A percentile compares a stretch with the other conserved stretches of the same genome.
These are phyloP conservation scores for Etheostoma spectabile DNA, from an alignment of 2,113 vertebrate genomes.

Conservation along the genomic window DNA sequence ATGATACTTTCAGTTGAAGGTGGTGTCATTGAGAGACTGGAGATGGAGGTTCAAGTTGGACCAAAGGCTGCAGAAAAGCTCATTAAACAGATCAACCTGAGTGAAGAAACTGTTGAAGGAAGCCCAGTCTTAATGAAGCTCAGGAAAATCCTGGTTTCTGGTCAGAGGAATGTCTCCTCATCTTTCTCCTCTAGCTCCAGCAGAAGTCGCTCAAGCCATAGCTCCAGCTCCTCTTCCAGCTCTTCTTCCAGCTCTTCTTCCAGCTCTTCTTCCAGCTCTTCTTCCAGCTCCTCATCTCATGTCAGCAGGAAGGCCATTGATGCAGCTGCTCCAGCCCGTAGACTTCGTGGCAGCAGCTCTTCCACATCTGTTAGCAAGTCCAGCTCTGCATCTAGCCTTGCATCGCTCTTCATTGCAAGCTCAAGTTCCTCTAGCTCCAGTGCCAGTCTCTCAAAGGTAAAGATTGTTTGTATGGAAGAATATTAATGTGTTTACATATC, in stretches of 20 bases:
- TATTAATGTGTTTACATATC: not conserved
- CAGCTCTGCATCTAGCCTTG: slow-evolving; percentile 65
- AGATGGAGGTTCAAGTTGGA: slow-evolving; percentile 85
- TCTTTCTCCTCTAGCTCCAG: slow-evolving; percentile 61
- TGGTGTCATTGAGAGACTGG: slow-evolving; percentile 82
- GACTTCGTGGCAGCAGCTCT: slow-evolving; percentile 7
- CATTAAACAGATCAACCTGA: slow-evolving; percentile 70
- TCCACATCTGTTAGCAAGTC: slow-evolving; percentile 44
- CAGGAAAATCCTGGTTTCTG: slow-evolving; percentile 80
- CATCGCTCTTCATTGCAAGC: slow-evolving; percentile 63
- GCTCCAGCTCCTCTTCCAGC: slow-evolving; percentile 47
- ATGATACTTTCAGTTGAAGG: slow-evolving; percentile 71
- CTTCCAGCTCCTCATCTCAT: slow-evolving; percentile 52
- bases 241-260: slow-evolving; percentile 64
- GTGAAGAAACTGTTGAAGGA: slow-evolving; percentile 60
- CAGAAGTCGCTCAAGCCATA: slow-evolving; percentile 39
- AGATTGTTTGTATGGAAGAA: not conserved
- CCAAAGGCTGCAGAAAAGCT: slow-evolving; percentile 83
- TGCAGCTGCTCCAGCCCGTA: not conserved
- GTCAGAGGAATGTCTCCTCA: slow-evolving; percentile 29
- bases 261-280: slow-evolving; percentile 59
- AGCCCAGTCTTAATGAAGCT: slow-evolving; percentile 79
- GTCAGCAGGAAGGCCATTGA: not conserved
- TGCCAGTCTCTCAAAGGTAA: slow-evolving; percentile 50
- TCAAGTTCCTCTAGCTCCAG: slow-evolving; percentile 73